phyloP scores from a whole-genome alignment of 2,113 vertebrate species.

The Turdus rufiventris region DNA sequence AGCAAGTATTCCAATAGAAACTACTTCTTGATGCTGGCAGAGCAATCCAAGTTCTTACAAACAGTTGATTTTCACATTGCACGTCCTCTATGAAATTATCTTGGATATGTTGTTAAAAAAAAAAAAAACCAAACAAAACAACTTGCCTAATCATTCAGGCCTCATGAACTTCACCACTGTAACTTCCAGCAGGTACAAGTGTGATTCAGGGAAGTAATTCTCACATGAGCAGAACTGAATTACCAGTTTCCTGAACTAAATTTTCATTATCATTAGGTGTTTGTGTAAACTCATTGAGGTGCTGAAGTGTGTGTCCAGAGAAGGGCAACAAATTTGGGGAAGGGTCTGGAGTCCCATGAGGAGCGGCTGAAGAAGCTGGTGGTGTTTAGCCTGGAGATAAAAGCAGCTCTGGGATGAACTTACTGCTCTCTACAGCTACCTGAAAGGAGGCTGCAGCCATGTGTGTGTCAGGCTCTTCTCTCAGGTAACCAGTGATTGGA shows the following conservation, averaged over 20 bases:
- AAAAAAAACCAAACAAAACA: background rate
- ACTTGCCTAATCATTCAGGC: background rate
- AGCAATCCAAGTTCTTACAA: background rate
- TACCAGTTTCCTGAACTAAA: background rate
- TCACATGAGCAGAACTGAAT: background rate
- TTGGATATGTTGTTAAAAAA: background rate
- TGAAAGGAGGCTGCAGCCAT: background rate
- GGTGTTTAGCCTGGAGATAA: background rate
- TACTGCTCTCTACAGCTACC: fast-evolving
- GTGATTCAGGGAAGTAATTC: background rate
- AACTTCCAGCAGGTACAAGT: background rate
- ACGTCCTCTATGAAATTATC: background rate
- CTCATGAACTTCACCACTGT: background rate
- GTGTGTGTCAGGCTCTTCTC: background rate
- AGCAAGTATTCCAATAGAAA: background rate
- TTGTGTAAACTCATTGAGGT: background rate
- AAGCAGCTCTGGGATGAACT: background rate
- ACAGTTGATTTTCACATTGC: background rate
- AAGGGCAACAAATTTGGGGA: background rate
- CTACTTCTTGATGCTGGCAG: background rate
- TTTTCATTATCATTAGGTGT: background rate
- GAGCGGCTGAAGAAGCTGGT: background rate
- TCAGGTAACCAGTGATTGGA: background rate
- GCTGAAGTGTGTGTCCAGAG: background rate
- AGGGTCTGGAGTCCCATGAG: background rate